Base-by-base conservation (phyloP, 64 coral and sea anemone genomes). In the Stylophora pistillata region DNA sequence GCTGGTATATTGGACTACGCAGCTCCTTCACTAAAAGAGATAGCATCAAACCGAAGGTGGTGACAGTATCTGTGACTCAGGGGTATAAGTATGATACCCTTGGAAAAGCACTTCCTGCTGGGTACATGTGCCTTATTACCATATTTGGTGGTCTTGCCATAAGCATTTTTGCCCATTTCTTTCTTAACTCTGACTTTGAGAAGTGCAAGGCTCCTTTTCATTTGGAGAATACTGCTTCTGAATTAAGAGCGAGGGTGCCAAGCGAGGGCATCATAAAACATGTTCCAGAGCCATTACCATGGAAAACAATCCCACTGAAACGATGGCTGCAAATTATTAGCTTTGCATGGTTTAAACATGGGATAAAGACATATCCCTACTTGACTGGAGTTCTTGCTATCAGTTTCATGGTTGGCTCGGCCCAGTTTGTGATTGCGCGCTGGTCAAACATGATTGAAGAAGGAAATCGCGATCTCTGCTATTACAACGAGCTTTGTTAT, bases 401-500 rank as follows among this genome's bases (percentile, higher is more conserved):
- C 59, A 89, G 86, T 61, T 96, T 96, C 58, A 81, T 89, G 88
- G 91, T 96, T 29, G 95, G 95, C 6, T 89, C 95, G 16, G 91
- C 95, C n/a, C 95, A 96, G 53, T 96, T 96, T 93, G 95, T 96
- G 0, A 93, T 96, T 83, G 91, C 82, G 9, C 91, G 91, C 28
- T 96, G 95, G 95, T 93, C 95, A 18, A 90, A 82, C 58, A 96
- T 96, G 95, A 90, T 93, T 21, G 27, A 78, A 78, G 86, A 62
- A 61, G 95, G 95, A 12, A 57, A 96, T 78, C 95, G 95, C 0
- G 95, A 96, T 33, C 62, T 92, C 9, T 96, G 95, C 70, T 96
- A 93, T 58, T 96, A 96, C 91, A 96, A 96, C 62, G 95, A 96
- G 56, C 88, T 78, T 90, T 96, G 91, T n/a, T 96, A 96, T 74